Evolutionary conservation across 2,888 invertebrate genomes (phyloP).

Genomic region (Nymphalis polychloros): DNA sequence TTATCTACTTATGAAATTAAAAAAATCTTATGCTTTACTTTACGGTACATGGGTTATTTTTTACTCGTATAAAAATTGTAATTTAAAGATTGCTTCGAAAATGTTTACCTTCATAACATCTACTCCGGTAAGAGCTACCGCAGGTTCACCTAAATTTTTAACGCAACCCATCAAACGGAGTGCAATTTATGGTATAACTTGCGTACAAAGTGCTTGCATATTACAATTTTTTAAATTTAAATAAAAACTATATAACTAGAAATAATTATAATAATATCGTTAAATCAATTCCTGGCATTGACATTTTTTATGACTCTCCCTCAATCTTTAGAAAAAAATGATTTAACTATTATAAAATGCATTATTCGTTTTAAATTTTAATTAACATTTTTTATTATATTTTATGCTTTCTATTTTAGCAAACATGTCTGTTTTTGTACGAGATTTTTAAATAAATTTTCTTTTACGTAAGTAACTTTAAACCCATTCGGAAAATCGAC

Average conservation of each 20-base stretch:
- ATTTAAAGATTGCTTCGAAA: constrained; percentile 37
- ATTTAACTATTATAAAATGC: too few relatives aligned
- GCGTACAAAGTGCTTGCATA: constrained; percentile 33
- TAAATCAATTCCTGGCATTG: too few relatives aligned
- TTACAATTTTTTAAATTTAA: constrained; percentile 31
- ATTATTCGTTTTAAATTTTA: too few relatives aligned
- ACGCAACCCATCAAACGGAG: constrained; percentile 49
- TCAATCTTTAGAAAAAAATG: too few relatives aligned
- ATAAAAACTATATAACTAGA: constrained; percentile 7
- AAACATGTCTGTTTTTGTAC: too few relatives aligned
- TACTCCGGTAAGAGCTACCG: constrained; percentile 38
- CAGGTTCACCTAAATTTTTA: constrained; percentile 42
- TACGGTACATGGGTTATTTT: constrained; percentile 14
- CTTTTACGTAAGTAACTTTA: too few relatives aligned
- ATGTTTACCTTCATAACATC: constrained; percentile 35
- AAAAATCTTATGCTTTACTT: constrained; percentile 6
- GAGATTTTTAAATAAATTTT: too few relatives aligned
- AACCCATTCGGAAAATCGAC: neutral
- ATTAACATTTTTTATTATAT: too few relatives aligned
- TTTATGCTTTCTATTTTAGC: too few relatives aligned
- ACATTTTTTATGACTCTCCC: too few relatives aligned
- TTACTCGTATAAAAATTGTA: constrained; percentile 27
- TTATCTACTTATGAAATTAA: neutral
- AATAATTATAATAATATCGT: too few relatives aligned
- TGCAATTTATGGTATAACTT: constrained; percentile 54